Evolutionary conservation across 2,888 invertebrate species (phyloP).

Genomic region (Pegoplata infirma): DNA sequence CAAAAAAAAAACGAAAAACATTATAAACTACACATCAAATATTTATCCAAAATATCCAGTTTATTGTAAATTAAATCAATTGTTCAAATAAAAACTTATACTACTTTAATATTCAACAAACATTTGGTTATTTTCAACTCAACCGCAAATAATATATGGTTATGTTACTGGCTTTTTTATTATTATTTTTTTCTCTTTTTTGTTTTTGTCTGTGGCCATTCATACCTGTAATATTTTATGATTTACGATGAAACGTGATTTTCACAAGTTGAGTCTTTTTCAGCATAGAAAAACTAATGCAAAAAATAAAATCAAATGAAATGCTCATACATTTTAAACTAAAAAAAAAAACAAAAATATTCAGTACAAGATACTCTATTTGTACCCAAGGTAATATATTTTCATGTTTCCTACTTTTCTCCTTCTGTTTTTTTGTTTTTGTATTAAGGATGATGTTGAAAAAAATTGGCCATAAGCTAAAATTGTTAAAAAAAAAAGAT

Average conservation of each 20-base stretch:
- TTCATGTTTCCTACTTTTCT: conserved; percentile 24
- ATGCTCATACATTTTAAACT: conserved; percentile 42
- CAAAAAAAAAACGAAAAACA: too few relatives aligned
- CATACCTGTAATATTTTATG: conserved; percentile 64
- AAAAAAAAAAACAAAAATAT: too few relatives aligned
- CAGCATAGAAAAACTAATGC: neutral
- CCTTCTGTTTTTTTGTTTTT: neutral
- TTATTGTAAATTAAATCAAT: conserved; percentile 19
- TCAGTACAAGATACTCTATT: conserved; percentile 55
- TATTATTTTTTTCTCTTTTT: neutral
- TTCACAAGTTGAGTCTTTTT: conserved; percentile 43
- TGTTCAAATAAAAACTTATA: neutral
- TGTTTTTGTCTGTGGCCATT: conserved; percentile 48
- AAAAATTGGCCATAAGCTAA: conserved; percentile 48
- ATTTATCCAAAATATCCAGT: too few relatives aligned
- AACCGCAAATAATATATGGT: conserved; percentile 38
- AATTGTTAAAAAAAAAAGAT: conserved; percentile 20
- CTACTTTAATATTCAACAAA: conserved; percentile 23
- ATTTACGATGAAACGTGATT: conserved; percentile 69
- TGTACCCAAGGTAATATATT: conserved; percentile 52
- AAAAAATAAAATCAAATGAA: conserved; percentile 37
- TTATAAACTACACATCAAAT: too few relatives aligned
- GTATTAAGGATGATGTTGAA: neutral
- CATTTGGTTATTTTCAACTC: conserved; percentile 48
- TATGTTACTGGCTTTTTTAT: conserved; percentile 14